Conservation (phyloP, 2,888 invertebrate genomes). For the Zeuzera pyrina region DNA sequence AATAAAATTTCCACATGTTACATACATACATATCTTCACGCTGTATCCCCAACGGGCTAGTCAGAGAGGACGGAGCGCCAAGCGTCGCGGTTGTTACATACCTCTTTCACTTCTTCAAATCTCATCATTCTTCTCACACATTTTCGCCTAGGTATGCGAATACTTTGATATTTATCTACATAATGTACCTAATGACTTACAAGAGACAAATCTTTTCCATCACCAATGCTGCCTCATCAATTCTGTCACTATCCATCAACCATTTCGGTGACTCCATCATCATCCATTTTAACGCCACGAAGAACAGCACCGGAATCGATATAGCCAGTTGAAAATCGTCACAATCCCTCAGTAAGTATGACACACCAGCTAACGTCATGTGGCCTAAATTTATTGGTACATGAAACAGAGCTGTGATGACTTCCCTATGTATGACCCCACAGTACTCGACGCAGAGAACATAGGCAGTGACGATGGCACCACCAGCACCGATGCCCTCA, state of each 20-base stretch:
- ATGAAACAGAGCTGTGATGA: slow-evolving; percentile 41
- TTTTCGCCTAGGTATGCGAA: too few relatives aligned
- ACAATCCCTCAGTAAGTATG: slow-evolving; percentile 40
- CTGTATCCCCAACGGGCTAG: too few relatives aligned
- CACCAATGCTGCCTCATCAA: slow-evolving; percentile 29
- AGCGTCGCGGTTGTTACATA: too few relatives aligned
- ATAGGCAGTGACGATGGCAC: slow-evolving; percentile 43
- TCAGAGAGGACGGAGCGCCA: too few relatives aligned
- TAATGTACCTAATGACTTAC: too few relatives aligned
- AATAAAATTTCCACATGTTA: too few relatives aligned
- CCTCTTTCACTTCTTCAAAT: too few relatives aligned
- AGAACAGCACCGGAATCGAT: slow-evolving; percentile 40
- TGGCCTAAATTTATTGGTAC: slow-evolving; percentile 47
- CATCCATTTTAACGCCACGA: slow-evolving; percentile 26
- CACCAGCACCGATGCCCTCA: slow-evolving; percentile 46
- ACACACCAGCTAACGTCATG: slow-evolving; percentile 36
- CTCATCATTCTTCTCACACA: too few relatives aligned
- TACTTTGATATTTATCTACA: too few relatives aligned
- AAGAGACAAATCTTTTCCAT: slow-evolving; percentile 39
- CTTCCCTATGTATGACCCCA: slow-evolving; percentile 35
- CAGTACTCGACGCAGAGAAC: slow-evolving; percentile 47
- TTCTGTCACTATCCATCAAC: slow-evolving; percentile 39
- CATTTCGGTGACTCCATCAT: slow-evolving; percentile 51
- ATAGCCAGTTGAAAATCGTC: slow-evolving; percentile 40
- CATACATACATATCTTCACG: too few relatives aligned